These are phyloP conservation scores for Galagoides demidoff DNA, from an alignment of 2,797 vertebrate genomes.

Conservation along the genomic window DNA sequence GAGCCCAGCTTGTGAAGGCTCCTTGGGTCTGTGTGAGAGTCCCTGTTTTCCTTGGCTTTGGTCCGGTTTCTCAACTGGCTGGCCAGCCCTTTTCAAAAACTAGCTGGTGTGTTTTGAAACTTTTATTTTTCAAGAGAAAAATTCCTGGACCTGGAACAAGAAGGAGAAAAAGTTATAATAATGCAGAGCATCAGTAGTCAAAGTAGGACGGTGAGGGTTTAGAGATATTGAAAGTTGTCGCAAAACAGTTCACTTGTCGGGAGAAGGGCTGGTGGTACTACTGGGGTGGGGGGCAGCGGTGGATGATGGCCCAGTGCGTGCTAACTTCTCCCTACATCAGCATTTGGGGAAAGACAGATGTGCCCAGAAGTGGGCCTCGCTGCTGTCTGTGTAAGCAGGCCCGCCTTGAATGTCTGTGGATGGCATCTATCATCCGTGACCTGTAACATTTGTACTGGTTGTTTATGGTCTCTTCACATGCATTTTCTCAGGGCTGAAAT, in stretches of 20 bases:
- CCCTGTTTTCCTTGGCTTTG: constrained; percentile 61
- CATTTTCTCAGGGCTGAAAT: constrained; percentile 86
- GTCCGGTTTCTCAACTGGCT: neutral
- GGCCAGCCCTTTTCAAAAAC: constrained; percentile 56
- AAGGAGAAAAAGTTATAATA: neutral
- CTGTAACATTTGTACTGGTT: constrained; percentile 85
- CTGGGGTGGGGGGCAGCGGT: neutral
- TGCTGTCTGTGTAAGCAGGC: constrained; percentile 63
- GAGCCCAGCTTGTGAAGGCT: constrained; percentile 34
- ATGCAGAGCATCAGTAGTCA: constrained; percentile 65
- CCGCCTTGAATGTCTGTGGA: constrained; percentile 37
- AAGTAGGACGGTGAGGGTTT: constrained; percentile 59
- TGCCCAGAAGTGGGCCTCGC: neutral
- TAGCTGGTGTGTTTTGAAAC: constrained; percentile 36
- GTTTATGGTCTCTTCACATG: constrained; percentile 86
- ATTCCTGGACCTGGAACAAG: constrained; percentile 24
- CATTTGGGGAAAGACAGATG: constrained; percentile 75
- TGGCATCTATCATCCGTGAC: constrained; percentile 87
- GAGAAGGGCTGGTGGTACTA: constrained; percentile 21
- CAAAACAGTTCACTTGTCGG: constrained; percentile 47
- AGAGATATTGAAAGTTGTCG: neutral
- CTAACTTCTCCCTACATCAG: constrained; percentile 65
- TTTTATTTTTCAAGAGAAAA: constrained; percentile 61
- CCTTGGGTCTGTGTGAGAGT: neutral
- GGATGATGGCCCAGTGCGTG: neutral